Conservation (phyloP, 2,888 invertebrate species). For the Aricia artaxerxes region DNA sequence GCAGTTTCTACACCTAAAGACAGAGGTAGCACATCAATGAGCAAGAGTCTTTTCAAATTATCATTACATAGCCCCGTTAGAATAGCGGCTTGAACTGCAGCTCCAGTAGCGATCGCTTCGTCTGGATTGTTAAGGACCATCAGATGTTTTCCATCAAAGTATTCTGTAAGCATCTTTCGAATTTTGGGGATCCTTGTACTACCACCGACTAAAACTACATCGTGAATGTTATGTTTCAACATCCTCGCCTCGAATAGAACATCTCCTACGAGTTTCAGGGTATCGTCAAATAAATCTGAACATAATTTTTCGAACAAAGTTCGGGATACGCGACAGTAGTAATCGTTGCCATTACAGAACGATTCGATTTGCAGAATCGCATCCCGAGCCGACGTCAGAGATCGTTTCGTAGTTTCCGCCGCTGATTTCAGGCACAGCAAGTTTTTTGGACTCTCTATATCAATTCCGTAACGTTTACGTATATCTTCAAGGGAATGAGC, state of each 20-base stretch:
- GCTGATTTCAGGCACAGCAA: conserved; percentile 55
- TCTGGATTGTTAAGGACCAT: conserved; percentile 60
- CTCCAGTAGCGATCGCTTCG: conserved; percentile 64
- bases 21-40: conserved; percentile 63
- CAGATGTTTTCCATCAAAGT: conserved; percentile 53
- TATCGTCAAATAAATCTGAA: conserved; percentile 62
- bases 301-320: conserved; percentile 62
- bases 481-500: conserved; percentile 63
- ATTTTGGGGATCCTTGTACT: conserved; percentile 66
- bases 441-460: conserved; percentile 49
- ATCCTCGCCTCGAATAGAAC: conserved; percentile 55
- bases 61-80: conserved; percentile 51
- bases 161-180: conserved; percentile 51
- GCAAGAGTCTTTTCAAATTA: conserved; percentile 50
- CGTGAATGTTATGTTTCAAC: conserved; percentile 52
- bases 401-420: conserved; percentile 58
- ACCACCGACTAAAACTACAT: conserved; percentile 61
- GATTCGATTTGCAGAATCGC: conserved; percentile 54
- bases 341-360: conserved; percentile 56
- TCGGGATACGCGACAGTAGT: conserved; percentile 53
- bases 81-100: conserved; percentile 65
- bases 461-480: conserved; percentile 51
- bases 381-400: conserved; percentile 53
- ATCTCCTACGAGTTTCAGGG: conserved; percentile 51
- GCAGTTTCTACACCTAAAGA: conserved; percentile 64